Evolutionary conservation across 2,113 vertebrate species (phyloP), one percentile per base, ranked within the genome.

Genomic region (Bos indicus): DNA sequence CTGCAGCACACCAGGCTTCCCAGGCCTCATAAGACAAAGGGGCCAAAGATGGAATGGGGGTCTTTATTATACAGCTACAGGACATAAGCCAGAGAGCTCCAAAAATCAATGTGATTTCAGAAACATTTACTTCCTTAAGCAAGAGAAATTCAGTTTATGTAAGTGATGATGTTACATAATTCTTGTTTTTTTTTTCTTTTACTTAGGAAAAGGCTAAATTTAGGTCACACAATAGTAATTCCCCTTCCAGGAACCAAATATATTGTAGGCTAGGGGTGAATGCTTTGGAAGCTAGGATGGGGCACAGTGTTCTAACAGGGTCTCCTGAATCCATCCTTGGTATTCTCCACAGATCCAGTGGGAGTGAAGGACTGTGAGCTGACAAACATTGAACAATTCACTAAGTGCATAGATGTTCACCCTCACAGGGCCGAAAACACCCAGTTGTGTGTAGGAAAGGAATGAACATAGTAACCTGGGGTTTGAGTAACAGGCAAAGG

Each of bases 181-280:
- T 95, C 40, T 36, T 56, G 40, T 54, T 51, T 6, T 25, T 30
- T 10, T 71, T 40, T 26, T 48, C 36, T 71, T 82, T 88, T 36
- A 82, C 28, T 77, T 82, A 87, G n/a, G 23, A 77, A 94, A 96
- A 86, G 60, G 14, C 54, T 92, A 23, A 82, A 48, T 19, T 51
- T 51, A 10, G 2, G 8, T 23, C n/a, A 3, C 15, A 52, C 74
- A 4, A 43, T 23, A 30, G 30, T 25, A 40, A 77, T 40, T 48
- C 7, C 51, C 10, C 2, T 83, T 46, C 30, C 7, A 77, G 74
- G 40, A 83, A 11, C 19, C 14, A 40, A 6, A 15, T 0, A 11
- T 40, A 51, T 26, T 10, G 5, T 23, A 14, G 46, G 23, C 33
- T 89, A 4, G 4, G 3, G 3, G 26, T n/a, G 64, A 85, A 52